Conservation (phyloP, 2,113 vertebrate species). For the Gasterosteus aculeatus region DNA sequence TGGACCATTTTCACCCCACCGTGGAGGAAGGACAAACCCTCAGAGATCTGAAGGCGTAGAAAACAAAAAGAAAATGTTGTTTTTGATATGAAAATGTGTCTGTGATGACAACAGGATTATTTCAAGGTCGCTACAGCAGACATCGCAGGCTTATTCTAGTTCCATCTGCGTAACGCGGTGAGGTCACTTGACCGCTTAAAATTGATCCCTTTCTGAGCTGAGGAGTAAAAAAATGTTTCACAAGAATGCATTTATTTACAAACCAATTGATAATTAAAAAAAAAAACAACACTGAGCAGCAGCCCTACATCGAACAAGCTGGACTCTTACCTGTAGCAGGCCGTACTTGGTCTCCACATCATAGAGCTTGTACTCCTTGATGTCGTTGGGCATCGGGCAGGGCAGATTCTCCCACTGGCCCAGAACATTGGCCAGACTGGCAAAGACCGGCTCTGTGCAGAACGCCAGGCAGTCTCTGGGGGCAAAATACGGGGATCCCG, state of each 20-base stretch:
- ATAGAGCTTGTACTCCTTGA: conserved; percentile 96
- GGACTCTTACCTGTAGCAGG: conserved; percentile 90
- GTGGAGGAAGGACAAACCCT: conserved; percentile 97
- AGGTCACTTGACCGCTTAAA: no score
- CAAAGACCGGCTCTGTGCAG: conserved; percentile 97
- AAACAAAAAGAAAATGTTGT: not conserved
- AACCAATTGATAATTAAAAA: not conserved
- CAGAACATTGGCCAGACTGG: conserved; percentile 96
- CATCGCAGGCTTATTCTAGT: not conserved
- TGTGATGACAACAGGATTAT: not conserved
- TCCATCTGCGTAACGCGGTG: not conserved
- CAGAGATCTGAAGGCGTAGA: conserved; percentile 86
- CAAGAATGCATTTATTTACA: not conserved
- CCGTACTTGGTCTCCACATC: conserved; percentile 98
- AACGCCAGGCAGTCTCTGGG: conserved; percentile 95
- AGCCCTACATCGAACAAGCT: not conserved
- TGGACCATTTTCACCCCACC: conserved; percentile 99
- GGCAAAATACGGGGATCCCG: conserved; percentile 16
- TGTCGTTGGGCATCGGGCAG: conserved; percentile 89
- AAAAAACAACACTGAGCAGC: not conserved
- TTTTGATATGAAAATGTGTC: not conserved
- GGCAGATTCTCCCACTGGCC: conserved; percentile 96
- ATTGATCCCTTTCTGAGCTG: no score
- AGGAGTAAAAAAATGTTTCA: not conserved
- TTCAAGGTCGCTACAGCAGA: not conserved